Evolutionary conservation across 2,888 invertebrate species (phyloP), one percentile per base, ranked within the genome.

Genomic region (Odontothrips loti): DNA sequence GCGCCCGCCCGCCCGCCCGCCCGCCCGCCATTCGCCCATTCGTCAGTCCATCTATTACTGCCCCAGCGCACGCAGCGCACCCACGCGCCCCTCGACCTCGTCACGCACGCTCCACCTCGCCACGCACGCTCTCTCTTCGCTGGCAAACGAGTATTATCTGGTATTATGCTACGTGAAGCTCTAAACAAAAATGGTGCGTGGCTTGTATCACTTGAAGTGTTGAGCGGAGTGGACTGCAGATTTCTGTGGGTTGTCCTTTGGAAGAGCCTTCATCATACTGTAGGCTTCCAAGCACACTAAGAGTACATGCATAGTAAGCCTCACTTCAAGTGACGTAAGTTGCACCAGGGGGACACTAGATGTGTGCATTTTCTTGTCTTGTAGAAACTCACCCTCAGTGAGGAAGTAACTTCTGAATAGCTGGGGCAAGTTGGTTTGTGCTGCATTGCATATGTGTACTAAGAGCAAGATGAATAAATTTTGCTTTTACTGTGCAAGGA

Each of bases 81-180:
- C 23, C 68, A 27, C 68, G 58, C 58, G 27, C 68, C 68, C 68
- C 68, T n/a, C 58, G 58, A n/a, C 20, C 58, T 58, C 58, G 58
- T n/a, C 58, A 23, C 68, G 68, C 68, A 75, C 68, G 68, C 68
- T 75, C 68, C 68, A 75, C 68, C 68, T 75, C 68, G 68, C 68
- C 68, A 75, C 68, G 68, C 68, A 75, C 68, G 68, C 68, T 75
- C 68, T 75, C 27, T 75, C 68, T 75, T 75, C 68, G 68, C 68
- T 75, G 68, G 68, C 68, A 75, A 75, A 75, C 1, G 68, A 75
- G 68, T 75, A 43, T 43, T 43, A 43, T 43, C 68, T 75, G 68
- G 68, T 75, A 75, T 75, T 75, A 75, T 27, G 68, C 23, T 75
- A 75, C n/a, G 68, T 75, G 68, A 75, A 27, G 68, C 23, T 75